A percentile compares a stretch with the other conserved stretches of the same genome.
Conservation (phyloP, 2,113 vertebrate genomes). For the Laterallus jamaicensis region DNA sequence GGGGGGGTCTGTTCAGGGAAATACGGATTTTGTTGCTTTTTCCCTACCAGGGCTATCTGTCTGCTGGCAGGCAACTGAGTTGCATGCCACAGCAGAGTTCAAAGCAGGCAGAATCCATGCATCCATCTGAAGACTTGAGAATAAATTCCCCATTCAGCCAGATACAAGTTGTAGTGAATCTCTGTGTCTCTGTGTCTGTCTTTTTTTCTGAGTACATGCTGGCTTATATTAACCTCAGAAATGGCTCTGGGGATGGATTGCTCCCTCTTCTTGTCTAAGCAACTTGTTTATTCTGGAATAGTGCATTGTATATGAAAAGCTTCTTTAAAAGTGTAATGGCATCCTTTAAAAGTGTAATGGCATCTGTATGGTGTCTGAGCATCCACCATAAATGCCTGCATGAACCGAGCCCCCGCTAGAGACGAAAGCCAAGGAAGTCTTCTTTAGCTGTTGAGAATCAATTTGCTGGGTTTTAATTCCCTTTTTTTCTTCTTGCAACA, state of each 20-base stretch:
- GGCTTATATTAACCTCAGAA: not conserved
- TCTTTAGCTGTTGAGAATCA: constrained; percentile 14
- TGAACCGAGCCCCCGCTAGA: not conserved
- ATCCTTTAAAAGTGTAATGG: not conserved
- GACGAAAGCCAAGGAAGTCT: not conserved
- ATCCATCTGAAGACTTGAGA: not conserved
- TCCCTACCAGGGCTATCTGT: not conserved
- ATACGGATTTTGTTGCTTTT: not conserved
- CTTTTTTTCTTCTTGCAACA: not conserved
- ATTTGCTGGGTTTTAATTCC: not conserved
- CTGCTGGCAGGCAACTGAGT: not conserved
- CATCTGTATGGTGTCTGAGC: not conserved
- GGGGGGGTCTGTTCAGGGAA: not conserved
- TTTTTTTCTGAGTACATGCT: not conserved
- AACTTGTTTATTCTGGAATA: constrained; percentile 14
- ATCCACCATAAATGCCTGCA: not conserved
- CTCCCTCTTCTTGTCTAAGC: not conserved
- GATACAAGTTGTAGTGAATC: not conserved
- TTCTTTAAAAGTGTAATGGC: not conserved
- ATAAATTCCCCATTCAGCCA: not conserved
- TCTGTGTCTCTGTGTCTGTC: not conserved
- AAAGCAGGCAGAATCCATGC: not conserved
- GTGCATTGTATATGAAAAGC: not conserved
- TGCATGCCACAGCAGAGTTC: not conserved
- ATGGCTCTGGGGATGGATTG: not conserved